Evolutionary conservation across 2,113 vertebrate genomes (phyloP).

Genomic region (Taxidea taxus): DNA sequence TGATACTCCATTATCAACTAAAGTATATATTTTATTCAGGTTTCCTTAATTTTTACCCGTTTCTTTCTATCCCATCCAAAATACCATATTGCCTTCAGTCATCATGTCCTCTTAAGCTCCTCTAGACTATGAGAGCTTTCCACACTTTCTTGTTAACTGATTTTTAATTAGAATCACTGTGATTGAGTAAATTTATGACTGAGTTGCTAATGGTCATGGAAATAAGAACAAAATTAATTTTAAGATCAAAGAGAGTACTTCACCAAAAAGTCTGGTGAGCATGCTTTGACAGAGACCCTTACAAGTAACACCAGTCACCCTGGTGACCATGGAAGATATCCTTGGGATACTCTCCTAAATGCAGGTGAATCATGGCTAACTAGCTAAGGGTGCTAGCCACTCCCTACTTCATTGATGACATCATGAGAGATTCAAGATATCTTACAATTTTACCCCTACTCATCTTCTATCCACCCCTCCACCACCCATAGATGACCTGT

Average conservation of each 20-base stretch:
- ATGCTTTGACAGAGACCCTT: not conserved
- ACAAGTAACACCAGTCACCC: not conserved
- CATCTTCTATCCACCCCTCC: not conserved
- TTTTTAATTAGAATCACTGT: not conserved
- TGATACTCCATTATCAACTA: not conserved
- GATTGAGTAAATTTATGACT: not conserved
- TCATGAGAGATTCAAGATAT: not conserved
- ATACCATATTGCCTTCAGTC: not conserved
- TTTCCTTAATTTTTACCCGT: not conserved
- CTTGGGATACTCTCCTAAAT: not conserved
- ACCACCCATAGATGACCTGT: not conserved
- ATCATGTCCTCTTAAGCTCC: not conserved
- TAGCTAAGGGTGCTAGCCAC: not conserved
- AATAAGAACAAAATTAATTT: not conserved
- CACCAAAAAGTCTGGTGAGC: not conserved
- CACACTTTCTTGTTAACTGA: not conserved
- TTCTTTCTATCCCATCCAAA: not conserved
- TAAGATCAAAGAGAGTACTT: not conserved
- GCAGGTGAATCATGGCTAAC: not conserved
- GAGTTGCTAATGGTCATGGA: not conserved
- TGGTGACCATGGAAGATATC: not conserved
- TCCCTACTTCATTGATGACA: not conserved
- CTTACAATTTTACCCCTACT: not conserved
- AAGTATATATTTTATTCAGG: not conserved
- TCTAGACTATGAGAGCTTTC: not conserved